Evolutionary conservation across 1,140 invertebrate genomes (phyloP), one percentile per base, ranked within the genome.

Genomic region (Diachasma alloeum): DNA sequence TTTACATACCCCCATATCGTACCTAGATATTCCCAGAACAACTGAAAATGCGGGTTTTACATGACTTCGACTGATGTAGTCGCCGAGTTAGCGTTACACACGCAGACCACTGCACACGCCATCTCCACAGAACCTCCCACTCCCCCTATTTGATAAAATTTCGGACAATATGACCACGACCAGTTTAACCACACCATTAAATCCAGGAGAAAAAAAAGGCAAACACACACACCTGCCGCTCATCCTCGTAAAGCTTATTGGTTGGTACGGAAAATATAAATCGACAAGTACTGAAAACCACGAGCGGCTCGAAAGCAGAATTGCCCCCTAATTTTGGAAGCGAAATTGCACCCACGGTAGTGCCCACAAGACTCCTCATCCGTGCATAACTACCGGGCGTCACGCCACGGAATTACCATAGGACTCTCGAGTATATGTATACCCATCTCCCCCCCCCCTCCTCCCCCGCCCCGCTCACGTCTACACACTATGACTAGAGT

Each of bases 261-360:
- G 76, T 46, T 69, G 67, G 69, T 72, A 74, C 68, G 3, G 22
- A 70, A 74, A 75, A 74, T 77, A 79, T 63, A 63, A 76, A 66
- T 78, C 42, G 53, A 75, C 48, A 17, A 78, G 46, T 75, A 76
- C 71, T 42, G 79, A 56, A 82, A 82, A 84, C 74, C 82, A 83
- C 81, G 77, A 44, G 75, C 46, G 44, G 63, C 70, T 66, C 44
- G 59, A 63, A 63, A 63, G 59, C 66, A 80, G 84, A 86, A 84
- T 81, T 79, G 81, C 78, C 74, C 79, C 80, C 82, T 86, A 87
- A 87, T 87, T 87, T 85, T 78, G 78, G 80, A 83, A 80, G 79
- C 81, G 66, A 72, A 77, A 77, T 66, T 73, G 66, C 56, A 42
- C 70, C 63, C 66, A 68, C 66, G 31, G 31, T 68, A 68, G 44